Evolutionary conservation across 1,140 invertebrate species (phyloP).

Genomic region (Drosophila repletoides): DNA sequence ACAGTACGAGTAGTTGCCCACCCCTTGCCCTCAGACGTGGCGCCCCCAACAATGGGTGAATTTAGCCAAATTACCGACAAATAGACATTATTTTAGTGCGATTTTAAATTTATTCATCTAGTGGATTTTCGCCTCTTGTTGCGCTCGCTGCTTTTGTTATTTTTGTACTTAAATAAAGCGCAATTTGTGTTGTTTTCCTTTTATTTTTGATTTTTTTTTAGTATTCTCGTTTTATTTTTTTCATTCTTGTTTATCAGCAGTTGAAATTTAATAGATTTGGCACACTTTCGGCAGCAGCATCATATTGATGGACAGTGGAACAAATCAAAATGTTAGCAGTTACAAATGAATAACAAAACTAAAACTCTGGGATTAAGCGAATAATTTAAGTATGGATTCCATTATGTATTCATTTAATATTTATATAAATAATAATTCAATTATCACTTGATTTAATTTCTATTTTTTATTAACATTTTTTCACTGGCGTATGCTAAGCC

Average conservation of each 20-base stretch:
- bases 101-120: conserved; percentile 58
- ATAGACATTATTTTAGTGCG: conserved; percentile 51
- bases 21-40: conserved; percentile 1
- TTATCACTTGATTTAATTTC: not conserved
- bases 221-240: conserved; percentile 13
- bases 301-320: conserved; percentile 33
- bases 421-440: not conserved
- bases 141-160: conserved; percentile 52
- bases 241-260: conserved; percentile 66
- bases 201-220: not conserved
- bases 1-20: conserved; percentile 23
- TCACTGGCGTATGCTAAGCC: not conserved
- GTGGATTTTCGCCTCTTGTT: conserved; percentile 13
- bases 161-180: conserved; percentile 79
- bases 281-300: conserved; percentile 64
- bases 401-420: not conserved
- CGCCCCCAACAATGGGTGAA: conserved; percentile 49
- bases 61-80: conserved; percentile 58
- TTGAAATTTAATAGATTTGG: conserved; percentile 81
- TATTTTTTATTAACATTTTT: conserved; percentile 6
- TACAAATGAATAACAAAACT: not conserved
- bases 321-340: conserved; percentile 57
- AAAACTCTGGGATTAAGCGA: not conserved
- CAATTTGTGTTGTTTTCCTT: conserved; percentile 50
- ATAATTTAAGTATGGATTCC: not conserved